Conservation (phyloP, 2,113 vertebrate genomes). For the Grus americana region DNA sequence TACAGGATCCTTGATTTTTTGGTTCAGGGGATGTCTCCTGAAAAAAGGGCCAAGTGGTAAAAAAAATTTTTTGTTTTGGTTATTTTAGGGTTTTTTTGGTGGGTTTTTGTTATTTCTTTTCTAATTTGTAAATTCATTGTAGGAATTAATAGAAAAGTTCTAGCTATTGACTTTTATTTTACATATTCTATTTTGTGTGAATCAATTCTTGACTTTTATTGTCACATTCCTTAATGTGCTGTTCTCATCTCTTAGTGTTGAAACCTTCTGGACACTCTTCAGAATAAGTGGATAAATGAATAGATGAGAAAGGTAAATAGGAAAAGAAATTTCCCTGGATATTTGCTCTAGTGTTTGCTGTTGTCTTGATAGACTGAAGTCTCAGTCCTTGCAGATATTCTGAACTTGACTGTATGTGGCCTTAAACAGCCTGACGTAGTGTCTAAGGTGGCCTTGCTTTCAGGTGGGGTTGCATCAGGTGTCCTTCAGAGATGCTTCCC, state of each 20-base stretch:
- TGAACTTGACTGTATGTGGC: background rate
- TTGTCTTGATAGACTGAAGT: background rate
- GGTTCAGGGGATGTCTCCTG: accelerated
- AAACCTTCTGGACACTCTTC: background rate
- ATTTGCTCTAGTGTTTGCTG: background rate
- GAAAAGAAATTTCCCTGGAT: background rate
- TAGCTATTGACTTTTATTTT: background rate
- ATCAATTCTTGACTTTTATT: background rate
- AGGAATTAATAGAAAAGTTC: background rate
- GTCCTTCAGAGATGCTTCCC: background rate
- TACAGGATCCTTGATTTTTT: background rate
- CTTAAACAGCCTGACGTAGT: background rate
- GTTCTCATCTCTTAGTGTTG: background rate
- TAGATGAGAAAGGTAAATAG: background rate
- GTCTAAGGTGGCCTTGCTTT: background rate
- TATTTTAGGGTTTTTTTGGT: background rate
- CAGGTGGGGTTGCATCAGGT: background rate
- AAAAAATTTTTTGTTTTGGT: background rate
- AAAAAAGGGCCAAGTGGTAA: background rate
- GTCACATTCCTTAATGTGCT: background rate
- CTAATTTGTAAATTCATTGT: background rate
- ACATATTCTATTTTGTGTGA: background rate
- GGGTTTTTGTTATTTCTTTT: background rate
- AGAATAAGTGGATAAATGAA: background rate
- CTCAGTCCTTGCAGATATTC: background rate